Percentiles rank a stretch among this genome's conserved stretches.
These are phyloP conservation scores for Araneus ventricosus DNA, from an alignment of 1,140 invertebrate genomes.

Conservation along the genomic window DNA sequence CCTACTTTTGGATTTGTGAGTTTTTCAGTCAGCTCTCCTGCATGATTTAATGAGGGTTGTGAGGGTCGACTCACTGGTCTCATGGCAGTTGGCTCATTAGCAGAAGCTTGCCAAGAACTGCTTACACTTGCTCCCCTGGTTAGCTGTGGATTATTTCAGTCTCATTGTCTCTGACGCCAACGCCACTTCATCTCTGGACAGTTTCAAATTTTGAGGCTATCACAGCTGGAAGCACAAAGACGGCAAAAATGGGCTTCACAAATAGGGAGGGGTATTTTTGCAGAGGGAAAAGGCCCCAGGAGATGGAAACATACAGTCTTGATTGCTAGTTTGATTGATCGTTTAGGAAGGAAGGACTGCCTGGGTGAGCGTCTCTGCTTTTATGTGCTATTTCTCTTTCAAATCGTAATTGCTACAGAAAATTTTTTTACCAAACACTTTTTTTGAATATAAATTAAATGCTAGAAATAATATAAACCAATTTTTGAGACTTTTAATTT, in stretches of 20 bases:
- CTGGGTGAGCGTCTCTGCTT: too few relatives aligned
- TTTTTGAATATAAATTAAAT: too few relatives aligned
- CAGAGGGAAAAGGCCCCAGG: too few relatives aligned
- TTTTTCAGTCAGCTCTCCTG: constrained; percentile 24
- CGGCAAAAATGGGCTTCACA: not conserved
- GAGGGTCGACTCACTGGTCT: constrained; percentile 49
- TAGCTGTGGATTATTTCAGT: constrained; percentile 59
- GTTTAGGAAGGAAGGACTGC: too few relatives aligned
- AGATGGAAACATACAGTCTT: too few relatives aligned
- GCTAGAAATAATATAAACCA: too few relatives aligned
- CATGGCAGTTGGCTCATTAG: constrained; percentile 62
- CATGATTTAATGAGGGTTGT: constrained; percentile 63
- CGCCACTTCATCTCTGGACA: not conserved
- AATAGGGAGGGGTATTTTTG: not conserved
- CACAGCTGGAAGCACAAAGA: not conserved
- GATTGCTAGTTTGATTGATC: too few relatives aligned
- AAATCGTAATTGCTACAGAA: too few relatives aligned
- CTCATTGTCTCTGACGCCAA: not conserved
- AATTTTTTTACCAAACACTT: too few relatives aligned
- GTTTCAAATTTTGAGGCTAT: not conserved
- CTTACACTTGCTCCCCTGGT: constrained; percentile 55
- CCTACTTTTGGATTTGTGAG: constrained; percentile 53
- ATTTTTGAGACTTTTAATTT: too few relatives aligned
- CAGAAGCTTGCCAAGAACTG: constrained; percentile 55
- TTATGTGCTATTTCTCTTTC: too few relatives aligned